Percentiles rank a stretch among this genome's conserved stretches.
Conservation (phyloP, 2,888 invertebrate genomes). For the Zonitis immaculata region DNA sequence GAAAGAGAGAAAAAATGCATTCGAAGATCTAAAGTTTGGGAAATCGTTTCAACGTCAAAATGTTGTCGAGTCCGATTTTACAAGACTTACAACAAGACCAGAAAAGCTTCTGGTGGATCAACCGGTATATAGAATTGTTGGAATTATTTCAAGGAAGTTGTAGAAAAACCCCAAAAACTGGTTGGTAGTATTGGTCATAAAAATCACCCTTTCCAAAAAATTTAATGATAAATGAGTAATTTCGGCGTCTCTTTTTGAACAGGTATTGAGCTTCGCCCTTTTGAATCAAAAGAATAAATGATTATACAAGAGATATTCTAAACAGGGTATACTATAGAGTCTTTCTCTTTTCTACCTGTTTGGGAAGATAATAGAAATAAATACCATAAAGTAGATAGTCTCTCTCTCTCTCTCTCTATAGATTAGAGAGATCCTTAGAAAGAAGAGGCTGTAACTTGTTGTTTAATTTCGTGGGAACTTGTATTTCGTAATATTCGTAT, state of each 20-base stretch:
- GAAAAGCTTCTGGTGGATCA: no score
- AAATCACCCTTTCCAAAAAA: slow-evolving; percentile 13
- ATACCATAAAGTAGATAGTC: no score
- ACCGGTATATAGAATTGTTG: no score
- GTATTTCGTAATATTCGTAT: no score
- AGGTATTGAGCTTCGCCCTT: slow-evolving; percentile 11
- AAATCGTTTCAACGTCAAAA: no score
- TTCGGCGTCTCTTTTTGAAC: neutral
- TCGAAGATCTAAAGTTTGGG: no score
- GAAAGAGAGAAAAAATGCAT: no score
- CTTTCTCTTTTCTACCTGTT: neutral
- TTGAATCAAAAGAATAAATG: slow-evolving; percentile 15
- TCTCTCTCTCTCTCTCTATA: no score
- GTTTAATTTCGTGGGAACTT: slow-evolving; percentile 24
- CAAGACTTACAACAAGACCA: no score
- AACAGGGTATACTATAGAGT: slow-evolving; percentile 23
- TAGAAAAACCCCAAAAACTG: neutral
- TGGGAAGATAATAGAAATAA: neutral
- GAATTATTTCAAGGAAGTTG: neutral
- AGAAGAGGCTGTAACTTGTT: neutral
- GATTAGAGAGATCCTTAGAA: slow-evolving; percentile 16
- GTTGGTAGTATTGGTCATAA: neutral
- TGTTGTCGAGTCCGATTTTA: no score
- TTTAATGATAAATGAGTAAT: slow-evolving; percentile 9
- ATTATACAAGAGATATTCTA: slow-evolving; percentile 27